phyloP scores from a whole-genome alignment of 2,797 vertebrate species.

The Clarias platycephalus region DNA sequence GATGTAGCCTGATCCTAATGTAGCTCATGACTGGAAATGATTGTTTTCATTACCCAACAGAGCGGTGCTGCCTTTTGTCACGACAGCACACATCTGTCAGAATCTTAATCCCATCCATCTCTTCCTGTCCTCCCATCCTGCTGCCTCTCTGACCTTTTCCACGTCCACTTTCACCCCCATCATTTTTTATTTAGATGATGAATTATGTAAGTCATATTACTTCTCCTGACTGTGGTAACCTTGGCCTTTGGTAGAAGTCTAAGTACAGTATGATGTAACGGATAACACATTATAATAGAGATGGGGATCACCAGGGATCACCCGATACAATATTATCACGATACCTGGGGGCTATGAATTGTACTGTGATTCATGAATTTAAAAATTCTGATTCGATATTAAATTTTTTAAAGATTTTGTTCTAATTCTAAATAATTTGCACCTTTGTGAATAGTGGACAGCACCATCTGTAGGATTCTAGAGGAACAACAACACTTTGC shows the following conservation, averaged over 20 bases:
- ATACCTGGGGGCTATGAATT: no score
- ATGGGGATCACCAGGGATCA: no score
- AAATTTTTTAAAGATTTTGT: no score
- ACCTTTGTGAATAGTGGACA: no score
- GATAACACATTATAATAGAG: not conserved
- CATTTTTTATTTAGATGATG: not conserved
- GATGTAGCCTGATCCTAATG: not conserved
- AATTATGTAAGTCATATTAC: not conserved
- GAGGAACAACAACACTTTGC: no score
- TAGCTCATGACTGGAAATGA: not conserved
- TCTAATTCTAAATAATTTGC: no score
- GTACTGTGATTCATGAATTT: no score
- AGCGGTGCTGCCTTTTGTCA: not conserved
- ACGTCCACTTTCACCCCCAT: not conserved
- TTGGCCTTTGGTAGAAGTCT: not conserved
- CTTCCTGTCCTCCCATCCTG: constrained; percentile 1
- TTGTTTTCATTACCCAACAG: not conserved
- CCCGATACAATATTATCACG: no score
- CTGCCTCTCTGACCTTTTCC: not conserved
- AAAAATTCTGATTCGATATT: no score
- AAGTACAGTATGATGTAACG: no score
- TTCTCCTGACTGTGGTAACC: not conserved
- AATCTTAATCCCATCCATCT: not conserved
- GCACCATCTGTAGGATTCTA: no score
- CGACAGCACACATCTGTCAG: constrained; percentile 9